Conservation (phyloP, 2,113 vertebrate genomes). For the Hippopotamus amphibius region DNA sequence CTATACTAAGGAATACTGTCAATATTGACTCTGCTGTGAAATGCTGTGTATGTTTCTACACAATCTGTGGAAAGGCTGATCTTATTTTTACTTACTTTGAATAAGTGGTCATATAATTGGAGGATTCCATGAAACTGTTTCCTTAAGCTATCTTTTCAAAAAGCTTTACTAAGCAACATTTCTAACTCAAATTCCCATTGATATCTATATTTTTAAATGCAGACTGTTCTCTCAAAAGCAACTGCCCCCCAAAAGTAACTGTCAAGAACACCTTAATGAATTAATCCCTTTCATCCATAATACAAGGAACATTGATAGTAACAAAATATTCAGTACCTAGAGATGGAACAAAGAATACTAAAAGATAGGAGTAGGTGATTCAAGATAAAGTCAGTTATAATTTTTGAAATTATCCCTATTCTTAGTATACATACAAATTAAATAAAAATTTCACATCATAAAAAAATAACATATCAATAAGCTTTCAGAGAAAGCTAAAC, state of each 20-base stretch:
- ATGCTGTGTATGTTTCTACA: neutral
- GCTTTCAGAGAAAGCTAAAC: conserved; percentile 50
- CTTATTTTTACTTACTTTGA: neutral
- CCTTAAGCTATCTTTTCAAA: neutral
- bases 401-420: neutral
- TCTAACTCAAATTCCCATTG: conserved; percentile 34
- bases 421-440: neutral
- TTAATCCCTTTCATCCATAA: neutral
- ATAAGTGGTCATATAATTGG: neutral
- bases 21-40: neutral
- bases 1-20: neutral
- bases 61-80: neutral
- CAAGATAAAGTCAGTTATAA: neutral
- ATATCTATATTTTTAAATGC: neutral
- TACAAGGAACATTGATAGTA: neutral
- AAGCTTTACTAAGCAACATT: neutral
- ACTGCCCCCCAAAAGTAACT: neutral
- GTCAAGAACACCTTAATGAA: neutral
- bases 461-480: neutral
- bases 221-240: conserved; percentile 14
- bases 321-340: neutral
- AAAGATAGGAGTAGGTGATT: neutral
- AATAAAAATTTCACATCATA: neutral
- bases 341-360: neutral
- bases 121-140: neutral